Evolutionary conservation across 2,113 vertebrate species (phyloP), one percentile per base, ranked within the genome.

Genomic region (Callithrix jacchus): DNA sequence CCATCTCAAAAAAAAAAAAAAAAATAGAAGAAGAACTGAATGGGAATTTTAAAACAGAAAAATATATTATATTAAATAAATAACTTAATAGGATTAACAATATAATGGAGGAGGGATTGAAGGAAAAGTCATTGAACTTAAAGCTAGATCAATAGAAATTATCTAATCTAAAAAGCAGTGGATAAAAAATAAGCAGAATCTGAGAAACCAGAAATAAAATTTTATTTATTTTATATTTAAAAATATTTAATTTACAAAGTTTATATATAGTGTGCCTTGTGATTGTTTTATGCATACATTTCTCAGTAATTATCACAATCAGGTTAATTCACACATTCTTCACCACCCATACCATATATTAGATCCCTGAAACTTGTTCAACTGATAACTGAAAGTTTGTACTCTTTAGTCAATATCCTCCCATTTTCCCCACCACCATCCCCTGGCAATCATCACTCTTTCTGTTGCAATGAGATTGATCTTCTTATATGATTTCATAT

Each of bases 81-180:
- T 70, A 49, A 83, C 37, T 11, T 21, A 52, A 13, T 56, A 47
- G 6, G 3, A 40, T 61, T 88, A 79, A 45, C 52, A 54, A 7
- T 3, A 58, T 94, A 64, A 74, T 92, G 40, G 25, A 94, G 11
- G 21, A 58, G 66, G 61, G 25, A 13, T 64, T 64, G 54, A 87
- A 71, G 18, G 12, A 91, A 66, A 80, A 66, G 68, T 70, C 18
- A 82, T 25, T 64, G 35, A 82, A 54, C 6, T 93, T 93, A 42
- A 54, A 81, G 42, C 27, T n/a, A 91, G n/a, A 87, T 37, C 42
- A 81, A n/a, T 79, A 66, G 66, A 96, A 89, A 86, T 80, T 37
- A 85, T 80, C 8, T n/a, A 68, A 4, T 95, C 56, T 74, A 35
- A 58, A 93, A 73, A 86, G 40, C 8, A 74, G 9, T 32, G 11